A percentile compares a stretch with the other conserved stretches of the same genome.
Evolutionary conservation across 2,113 vertebrate genomes (phyloP).

Genomic region (Globicephala melas): DNA sequence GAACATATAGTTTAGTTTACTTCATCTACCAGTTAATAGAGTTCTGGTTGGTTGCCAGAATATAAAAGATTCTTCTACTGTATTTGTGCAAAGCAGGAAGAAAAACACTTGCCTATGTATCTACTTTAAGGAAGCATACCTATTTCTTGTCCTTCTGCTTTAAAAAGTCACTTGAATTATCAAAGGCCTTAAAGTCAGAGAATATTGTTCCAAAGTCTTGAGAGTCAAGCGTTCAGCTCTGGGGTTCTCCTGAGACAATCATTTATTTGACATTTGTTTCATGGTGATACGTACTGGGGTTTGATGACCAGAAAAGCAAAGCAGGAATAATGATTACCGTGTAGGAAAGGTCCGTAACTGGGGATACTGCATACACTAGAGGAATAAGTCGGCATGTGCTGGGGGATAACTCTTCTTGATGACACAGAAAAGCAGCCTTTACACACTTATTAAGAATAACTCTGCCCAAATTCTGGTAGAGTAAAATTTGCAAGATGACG

Average conservation of each 20-base stretch:
- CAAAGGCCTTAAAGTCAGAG: conserved; percentile 62
- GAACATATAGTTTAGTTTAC: conserved; percentile 1
- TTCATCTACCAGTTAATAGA: neutral
- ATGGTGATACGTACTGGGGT: conserved; percentile 55
- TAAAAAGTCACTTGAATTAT: conserved; percentile 64
- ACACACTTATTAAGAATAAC: conserved; percentile 73
- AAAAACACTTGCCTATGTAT: conserved; percentile 60
- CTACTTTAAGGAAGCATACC: conserved; percentile 67
- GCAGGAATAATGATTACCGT: conserved; percentile 73
- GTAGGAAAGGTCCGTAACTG: conserved; percentile 70
- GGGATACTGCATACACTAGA: conserved; percentile 66
- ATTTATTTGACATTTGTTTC: conserved; percentile 72
- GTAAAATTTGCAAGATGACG: neutral
- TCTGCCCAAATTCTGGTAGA: conserved; percentile 15
- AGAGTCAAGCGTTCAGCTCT: conserved; percentile 66
- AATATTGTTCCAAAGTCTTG: conserved; percentile 58
- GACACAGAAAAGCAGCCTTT: conserved; percentile 70
- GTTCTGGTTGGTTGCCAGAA: neutral
- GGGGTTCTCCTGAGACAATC: conserved; percentile 65
- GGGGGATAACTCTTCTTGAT: conserved; percentile 71
- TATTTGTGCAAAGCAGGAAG: conserved; percentile 48
- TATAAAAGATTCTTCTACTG: neutral
- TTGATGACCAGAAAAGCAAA: conserved; percentile 77
- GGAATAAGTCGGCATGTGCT: conserved; percentile 68
- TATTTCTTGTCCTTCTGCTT: conserved; percentile 22